Conservation (phyloP, 53 echinoderm and acorn worm species). For the Henricia sp. region DNA sequence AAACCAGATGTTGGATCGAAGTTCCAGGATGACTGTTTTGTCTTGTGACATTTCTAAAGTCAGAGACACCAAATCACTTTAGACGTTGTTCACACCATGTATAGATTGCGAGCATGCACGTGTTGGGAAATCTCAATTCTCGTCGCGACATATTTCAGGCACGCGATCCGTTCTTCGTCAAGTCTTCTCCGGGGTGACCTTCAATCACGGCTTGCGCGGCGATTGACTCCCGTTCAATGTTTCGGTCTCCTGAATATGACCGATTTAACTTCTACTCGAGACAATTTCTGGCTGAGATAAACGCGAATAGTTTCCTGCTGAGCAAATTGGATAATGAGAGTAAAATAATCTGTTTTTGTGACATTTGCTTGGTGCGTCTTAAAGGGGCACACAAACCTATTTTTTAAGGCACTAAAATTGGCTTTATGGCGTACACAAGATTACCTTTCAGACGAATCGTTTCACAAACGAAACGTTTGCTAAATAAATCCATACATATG, state of each 20-base stretch:
- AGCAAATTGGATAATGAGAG: neutral
- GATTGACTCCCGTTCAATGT: neutral
- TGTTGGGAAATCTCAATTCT: conserved; percentile 45
- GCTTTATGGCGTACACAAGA: too few species aligned
- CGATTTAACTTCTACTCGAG: neutral
- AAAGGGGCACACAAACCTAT: too few species aligned
- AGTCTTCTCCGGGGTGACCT: neutral
- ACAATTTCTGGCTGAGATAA: conserved; percentile 5
- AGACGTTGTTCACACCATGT: conserved; percentile 19
- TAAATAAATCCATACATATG: too few species aligned
- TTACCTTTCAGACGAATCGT: too few species aligned
- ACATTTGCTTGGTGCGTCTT: neutral
- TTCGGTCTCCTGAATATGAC: neutral
- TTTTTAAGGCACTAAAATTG: too few species aligned
- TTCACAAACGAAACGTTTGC: too few species aligned
- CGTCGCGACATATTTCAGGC: conserved; percentile 8
- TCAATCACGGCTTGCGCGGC: neutral
- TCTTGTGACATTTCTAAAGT: too few species aligned
- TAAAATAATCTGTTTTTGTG: neutral
- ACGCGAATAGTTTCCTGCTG: conserved; percentile 6
- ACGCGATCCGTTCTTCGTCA: neutral
- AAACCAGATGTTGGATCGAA: too few species aligned
- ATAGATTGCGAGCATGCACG: neutral
- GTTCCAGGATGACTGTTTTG: too few species aligned
- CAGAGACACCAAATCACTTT: too few species aligned